Evolutionary conservation across 2,888 invertebrate genomes (phyloP).

Genomic region (Caradrina kadenii): DNA sequence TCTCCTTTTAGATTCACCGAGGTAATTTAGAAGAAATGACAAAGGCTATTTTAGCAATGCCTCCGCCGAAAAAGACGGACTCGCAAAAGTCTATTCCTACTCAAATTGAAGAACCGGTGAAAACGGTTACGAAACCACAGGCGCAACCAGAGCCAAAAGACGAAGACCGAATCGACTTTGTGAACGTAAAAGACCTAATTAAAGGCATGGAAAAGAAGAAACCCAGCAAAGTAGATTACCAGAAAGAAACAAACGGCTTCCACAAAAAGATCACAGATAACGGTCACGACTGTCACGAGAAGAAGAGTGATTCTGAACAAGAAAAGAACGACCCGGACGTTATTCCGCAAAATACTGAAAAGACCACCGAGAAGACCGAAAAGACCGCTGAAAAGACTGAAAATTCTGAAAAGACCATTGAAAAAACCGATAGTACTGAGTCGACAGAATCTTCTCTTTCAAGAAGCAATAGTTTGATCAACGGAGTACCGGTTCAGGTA

Average conservation of each 20-base stretch:
- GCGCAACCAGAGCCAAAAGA: constrained; percentile 79
- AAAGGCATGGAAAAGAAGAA: constrained; percentile 91
- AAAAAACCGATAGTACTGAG: constrained; percentile 81
- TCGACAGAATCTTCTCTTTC: constrained; percentile 79
- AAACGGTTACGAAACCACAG: constrained; percentile 69
- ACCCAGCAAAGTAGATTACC: constrained; percentile 70
- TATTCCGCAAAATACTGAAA: constrained; percentile 65
- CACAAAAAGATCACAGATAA: constrained; percentile 81
- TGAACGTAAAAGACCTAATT: constrained; percentile 91
- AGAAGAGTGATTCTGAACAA: constrained; percentile 67
- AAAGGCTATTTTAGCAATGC: constrained; percentile 85
- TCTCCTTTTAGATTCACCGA: constrained; percentile 89
- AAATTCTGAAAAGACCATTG: constrained; percentile 63
- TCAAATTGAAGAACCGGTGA: constrained; percentile 74
- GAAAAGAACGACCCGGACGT: constrained; percentile 69
- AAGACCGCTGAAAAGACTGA: constrained; percentile 59
- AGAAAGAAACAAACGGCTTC: constrained; percentile 84
- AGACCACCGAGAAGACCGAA: constrained; percentile 57
- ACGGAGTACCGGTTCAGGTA: constrained; percentile 86
- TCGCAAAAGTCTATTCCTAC: constrained; percentile 74
- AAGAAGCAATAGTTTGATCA: constrained; percentile 84
- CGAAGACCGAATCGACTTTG: constrained; percentile 88
- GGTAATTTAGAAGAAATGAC: constrained; percentile 88
- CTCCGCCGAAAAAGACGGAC: constrained; percentile 81
- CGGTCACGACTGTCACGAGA: constrained; percentile 74